Percentiles rank a stretch among this genome's conserved stretches.
Evolutionary conservation across 2,888 invertebrate genomes (phyloP).

Genomic region (Synanthedon vespiformis): DNA sequence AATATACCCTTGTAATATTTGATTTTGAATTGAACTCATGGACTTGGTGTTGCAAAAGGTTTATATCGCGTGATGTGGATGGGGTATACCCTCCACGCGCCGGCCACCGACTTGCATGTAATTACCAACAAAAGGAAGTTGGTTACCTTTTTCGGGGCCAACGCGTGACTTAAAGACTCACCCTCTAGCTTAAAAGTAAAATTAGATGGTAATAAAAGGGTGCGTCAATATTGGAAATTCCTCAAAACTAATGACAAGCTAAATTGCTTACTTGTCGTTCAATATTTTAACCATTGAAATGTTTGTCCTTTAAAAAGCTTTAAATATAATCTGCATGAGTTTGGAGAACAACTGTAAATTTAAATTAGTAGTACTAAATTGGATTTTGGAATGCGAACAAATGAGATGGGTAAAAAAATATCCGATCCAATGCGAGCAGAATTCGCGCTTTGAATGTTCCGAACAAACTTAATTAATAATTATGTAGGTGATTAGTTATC

Average conservation of each 20-base stretch:
- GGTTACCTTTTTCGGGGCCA: constrained; percentile 43
- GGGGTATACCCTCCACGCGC: constrained; percentile 34
- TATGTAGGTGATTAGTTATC: too few species aligned
- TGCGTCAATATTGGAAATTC: constrained; percentile 31
- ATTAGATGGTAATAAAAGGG: constrained; percentile 48
- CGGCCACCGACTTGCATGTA: constrained; percentile 43
- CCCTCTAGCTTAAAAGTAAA: constrained; percentile 34
- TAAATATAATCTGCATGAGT: too few species aligned
- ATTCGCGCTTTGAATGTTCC: too few species aligned
- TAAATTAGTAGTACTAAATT: neutral
- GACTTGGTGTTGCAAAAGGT: constrained; percentile 23
- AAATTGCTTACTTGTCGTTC: constrained; percentile 8
- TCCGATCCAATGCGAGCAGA: too few species aligned
- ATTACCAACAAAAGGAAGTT: constrained; percentile 53
- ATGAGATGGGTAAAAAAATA: neutral
- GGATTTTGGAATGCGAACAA: neutral
- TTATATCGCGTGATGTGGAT: constrained; percentile 45
- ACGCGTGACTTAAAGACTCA: constrained; percentile 41
- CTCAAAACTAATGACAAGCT: constrained; percentile 19
- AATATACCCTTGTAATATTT: neutral
- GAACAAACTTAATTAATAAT: too few species aligned
- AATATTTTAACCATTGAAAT: neutral
- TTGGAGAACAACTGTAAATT: neutral
- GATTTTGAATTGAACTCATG: constrained; percentile 14
- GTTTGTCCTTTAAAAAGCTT: too few species aligned